Base-by-base conservation (phyloP, 2,888 invertebrate species). In the Pyralis farinalis region DNA sequence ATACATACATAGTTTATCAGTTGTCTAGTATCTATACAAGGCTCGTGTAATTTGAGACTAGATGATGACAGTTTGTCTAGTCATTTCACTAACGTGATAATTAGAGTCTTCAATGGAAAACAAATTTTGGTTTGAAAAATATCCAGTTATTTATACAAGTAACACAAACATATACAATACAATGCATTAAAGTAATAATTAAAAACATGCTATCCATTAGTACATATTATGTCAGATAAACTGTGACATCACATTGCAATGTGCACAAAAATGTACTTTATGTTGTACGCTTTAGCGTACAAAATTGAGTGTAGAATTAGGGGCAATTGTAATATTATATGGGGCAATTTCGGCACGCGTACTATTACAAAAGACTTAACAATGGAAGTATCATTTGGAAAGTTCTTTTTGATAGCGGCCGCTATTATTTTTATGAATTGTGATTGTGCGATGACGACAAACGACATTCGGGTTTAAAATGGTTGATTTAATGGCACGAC, bases 341-440 rank as follows among this genome's bases (percentile, higher is more conserved):
- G 16, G 16, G 16, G 16, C 4, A 16, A 16, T 16, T 16, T 16
- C 16, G 16, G 16, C 16, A 16, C 16, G 16, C 16, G 16, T 4
- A 16, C 16, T 16, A 4, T 16, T 3, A 16, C 16, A 83, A 84
- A 81, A 80, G 80, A 61, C 76, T 79, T 71, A 82, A 86, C 84
- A 85, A 87, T 86, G 79, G 85, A 71, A 79, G 75, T 86, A 84
- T 87, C 87, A 87, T 88, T 88, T 88, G 87, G 86, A 82, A 86
- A 85, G 85, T 85, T 85, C 86, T 85, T 86, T 81, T 77, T 76
- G 81, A 82, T 73, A 82, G 78, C 73, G 82, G 73, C 74, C 73
- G 79, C 83, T 84, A 85, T 87, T 87, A 84, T 81, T 81, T 16
- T 80, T 80, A 82, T 86, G 83, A 86, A 83, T 79, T 83, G 82